Conservation (phyloP, 2,888 invertebrate genomes). For the Leucophenga montana region DNA sequence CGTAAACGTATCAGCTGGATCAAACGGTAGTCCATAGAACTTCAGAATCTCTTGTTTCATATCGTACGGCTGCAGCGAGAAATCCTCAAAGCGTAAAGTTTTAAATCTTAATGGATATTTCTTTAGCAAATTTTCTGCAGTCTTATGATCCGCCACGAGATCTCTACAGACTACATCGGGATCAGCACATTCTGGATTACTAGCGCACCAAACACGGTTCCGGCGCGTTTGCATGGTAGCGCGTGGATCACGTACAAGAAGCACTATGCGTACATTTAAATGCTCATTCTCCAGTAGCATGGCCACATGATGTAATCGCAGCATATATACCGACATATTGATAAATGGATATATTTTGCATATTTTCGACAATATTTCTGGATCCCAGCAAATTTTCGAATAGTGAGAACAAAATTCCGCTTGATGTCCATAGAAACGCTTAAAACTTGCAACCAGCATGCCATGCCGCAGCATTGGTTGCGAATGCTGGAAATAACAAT, state of each 20-base stretch:
- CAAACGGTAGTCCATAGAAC: slow-evolving; percentile 83
- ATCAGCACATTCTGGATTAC: slow-evolving; percentile 86
- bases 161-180: slow-evolving; percentile 85
- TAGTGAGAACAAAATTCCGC: slow-evolving; percentile 40
- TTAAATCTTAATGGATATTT: slow-evolving; percentile 84
- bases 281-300: slow-evolving; percentile 58
- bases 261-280: slow-evolving; percentile 83
- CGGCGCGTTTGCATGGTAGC: slow-evolving; percentile 89
- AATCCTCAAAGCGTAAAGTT: slow-evolving; percentile 88
- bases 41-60: slow-evolving; percentile 81
- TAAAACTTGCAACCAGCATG: slow-evolving; percentile 39
- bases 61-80: slow-evolving; percentile 83
- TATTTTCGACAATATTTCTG: slow-evolving; percentile 38
- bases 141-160: slow-evolving; percentile 86
- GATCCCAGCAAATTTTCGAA: slow-evolving; percentile 42
- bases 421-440: slow-evolving; percentile 50
- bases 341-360: slow-evolving; percentile 52
- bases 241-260: slow-evolving; percentile 88
- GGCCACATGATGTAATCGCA: slow-evolving; percentile 39
- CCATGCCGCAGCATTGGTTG: slow-evolving; percentile 46
- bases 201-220: slow-evolving; percentile 80
- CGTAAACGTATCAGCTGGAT: slow-evolving; percentile 84
- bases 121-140: slow-evolving; percentile 80
- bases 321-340: slow-evolving; percentile 58
- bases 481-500: slow-evolving; percentile 49